Evolutionary conservation across 2,113 vertebrate species (phyloP).

Genomic region (Callipepla californica): DNA sequence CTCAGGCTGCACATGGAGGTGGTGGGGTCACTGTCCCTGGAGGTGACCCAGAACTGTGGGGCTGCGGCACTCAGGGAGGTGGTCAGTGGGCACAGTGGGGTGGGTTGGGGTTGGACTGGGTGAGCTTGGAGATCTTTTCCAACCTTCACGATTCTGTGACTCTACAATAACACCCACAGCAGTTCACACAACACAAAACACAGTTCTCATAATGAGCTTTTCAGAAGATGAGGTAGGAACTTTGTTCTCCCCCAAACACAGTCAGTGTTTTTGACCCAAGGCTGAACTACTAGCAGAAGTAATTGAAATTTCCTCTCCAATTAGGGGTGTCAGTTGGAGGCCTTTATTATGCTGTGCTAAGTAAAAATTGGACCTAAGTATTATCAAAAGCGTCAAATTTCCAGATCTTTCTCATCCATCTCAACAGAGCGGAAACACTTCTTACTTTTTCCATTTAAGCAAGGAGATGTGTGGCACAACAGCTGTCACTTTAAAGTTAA

Average conservation of each 20-base stretch:
- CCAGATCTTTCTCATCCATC: background rate
- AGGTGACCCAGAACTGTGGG: too few species aligned
- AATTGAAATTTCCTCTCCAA: constrained; percentile 36
- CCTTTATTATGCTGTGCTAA: background rate
- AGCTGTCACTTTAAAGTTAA: constrained; percentile 55
- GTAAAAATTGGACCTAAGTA: background rate
- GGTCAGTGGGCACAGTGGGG: too few species aligned
- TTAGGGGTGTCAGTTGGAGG: constrained; percentile 4
- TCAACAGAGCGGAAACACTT: background rate
- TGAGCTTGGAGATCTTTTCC: too few species aligned
- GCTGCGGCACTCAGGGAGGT: too few species aligned
- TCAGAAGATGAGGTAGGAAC: background rate
- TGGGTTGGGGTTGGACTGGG: too few species aligned
- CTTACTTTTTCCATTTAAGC: background rate
- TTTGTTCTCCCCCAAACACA: background rate
- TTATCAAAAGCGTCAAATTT: constrained; percentile 25
- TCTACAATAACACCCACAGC: background rate
- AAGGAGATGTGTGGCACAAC: constrained; percentile 15
- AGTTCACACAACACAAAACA: background rate
- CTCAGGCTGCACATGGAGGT: too few species aligned
- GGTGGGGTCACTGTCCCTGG: too few species aligned
- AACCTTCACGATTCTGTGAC: too few species aligned
- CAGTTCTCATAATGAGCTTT: background rate
- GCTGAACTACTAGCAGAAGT: constrained; percentile 24
- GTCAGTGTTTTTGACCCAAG: background rate